Evolutionary conservation across 2,888 invertebrate species (phyloP), one percentile per base, ranked within the genome.

Genomic region (Masnerella sp.): DNA sequence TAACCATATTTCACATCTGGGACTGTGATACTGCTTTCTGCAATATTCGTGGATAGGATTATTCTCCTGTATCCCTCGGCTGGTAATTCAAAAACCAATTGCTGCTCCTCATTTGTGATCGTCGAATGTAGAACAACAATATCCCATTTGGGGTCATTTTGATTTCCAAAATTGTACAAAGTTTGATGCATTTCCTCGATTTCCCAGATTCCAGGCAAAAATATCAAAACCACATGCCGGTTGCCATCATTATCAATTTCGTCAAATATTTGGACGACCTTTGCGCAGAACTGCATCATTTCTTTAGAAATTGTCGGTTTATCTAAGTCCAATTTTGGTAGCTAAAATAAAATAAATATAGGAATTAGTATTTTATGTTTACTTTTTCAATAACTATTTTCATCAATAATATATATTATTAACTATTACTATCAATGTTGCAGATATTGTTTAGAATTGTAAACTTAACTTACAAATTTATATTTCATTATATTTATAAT

Each of bases 21-120:
- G 5, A 97, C 95, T 0, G 97, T 97, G 78, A 97, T 93, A 47
- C 96, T 96, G 86, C 96, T 96, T 88, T 97, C 97, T 0, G 96
- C 96, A 77, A 97, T 96, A 87, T 97, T 97, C 5, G 97, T 97
- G 0, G 96, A 92, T 32, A 97, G 88, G 81, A 97, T 96, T 45
- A 97, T 91, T 87, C 98, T 96, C 69, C 97, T 90, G 75, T 89
- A 86, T 2, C 92, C 92, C 0, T 87, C 83, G n/a, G 90, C 90
- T 1, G 94, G 90, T 9, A 89, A 87, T 43, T 88, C 80, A 81
- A 94, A 94, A 4, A 91, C 92, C 76, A 85, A 89, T 45, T 88
- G 89, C 80, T 96, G 96, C 79, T 95, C 94, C 34, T 94, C 94
- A 1, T 91, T 89, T 0, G 96, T 93, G 77, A 96, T 93, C 0